A percentile compares a stretch with the other conserved stretches of the same genome.
phyloP scores from a whole-genome alignment of 2,888 invertebrate species.

The Halictus ligatus region DNA sequence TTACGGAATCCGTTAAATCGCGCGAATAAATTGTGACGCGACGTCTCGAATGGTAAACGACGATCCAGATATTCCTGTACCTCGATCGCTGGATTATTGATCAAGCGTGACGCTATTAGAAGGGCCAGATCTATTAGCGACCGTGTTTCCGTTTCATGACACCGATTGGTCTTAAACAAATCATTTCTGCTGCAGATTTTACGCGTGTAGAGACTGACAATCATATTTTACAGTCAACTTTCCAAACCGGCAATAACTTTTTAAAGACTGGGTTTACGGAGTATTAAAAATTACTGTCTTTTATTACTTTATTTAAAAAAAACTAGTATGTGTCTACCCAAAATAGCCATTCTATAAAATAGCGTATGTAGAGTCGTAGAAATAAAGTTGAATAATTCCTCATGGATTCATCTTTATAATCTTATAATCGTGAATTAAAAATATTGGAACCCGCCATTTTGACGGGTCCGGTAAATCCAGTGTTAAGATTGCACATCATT shows the following conservation, averaged over 20 bases:
- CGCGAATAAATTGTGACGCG: conserved; percentile 33
- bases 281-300: too few relatives aligned
- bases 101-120: neutral
- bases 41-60: conserved; percentile 24
- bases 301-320: too few relatives aligned
- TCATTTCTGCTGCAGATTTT: neutral
- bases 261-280: neutral
- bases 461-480: too few relatives aligned
- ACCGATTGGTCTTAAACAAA: neutral
- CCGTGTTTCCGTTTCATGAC: neutral
- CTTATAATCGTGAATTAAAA: too few relatives aligned
- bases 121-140: neutral
- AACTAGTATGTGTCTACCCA: too few relatives aligned
- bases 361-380: too few relatives aligned
- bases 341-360: too few relatives aligned
- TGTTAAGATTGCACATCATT: too few relatives aligned
- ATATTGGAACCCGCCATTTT: too few relatives aligned
- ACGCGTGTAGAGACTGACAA: neutral
- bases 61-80: conserved; percentile 3
- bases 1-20: conserved; percentile 45
- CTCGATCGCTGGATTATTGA: conserved; percentile 13
- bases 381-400: too few relatives aligned
- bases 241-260: neutral
- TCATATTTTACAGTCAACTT: neutral
- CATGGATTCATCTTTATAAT: too few relatives aligned